phyloP scores from a whole-genome alignment of 2,888 invertebrate genomes.

The Platerodrilus igneus region DNA sequence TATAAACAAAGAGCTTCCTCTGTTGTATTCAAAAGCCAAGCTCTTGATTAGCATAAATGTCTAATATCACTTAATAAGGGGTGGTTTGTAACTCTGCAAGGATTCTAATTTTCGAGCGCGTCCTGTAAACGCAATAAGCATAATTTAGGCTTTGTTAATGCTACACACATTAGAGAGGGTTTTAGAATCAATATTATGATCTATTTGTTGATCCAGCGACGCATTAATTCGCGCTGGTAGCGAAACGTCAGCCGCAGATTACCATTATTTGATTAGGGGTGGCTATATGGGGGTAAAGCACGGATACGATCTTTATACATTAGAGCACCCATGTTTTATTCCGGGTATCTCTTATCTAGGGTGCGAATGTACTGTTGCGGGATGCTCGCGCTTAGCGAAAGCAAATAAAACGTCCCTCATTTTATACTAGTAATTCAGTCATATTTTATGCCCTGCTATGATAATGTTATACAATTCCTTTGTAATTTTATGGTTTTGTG shows the following conservation, averaged over 20 bases:
- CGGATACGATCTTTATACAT: conserved; percentile 29
- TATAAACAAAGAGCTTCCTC: too few species aligned
- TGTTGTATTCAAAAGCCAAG: too few species aligned
- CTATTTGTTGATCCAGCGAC: conserved; percentile 23
- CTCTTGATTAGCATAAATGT: background rate
- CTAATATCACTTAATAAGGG: background rate
- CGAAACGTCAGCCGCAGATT: conserved; percentile 28
- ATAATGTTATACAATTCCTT: conserved; percentile 26
- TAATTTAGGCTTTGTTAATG: conserved; percentile 8
- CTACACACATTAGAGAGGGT: conserved; percentile 17
- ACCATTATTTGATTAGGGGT: conserved; percentile 30
- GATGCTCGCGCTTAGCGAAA: conserved; percentile 18
- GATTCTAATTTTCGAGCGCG: too few species aligned
- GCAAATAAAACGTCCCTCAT: conserved; percentile 23
- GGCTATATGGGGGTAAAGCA: conserved; percentile 20
- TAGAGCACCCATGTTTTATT: conserved; percentile 26
- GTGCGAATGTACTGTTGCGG: conserved; percentile 25
- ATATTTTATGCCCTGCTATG: conserved; percentile 23
- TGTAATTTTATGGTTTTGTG: conserved; percentile 24
- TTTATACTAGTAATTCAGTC: conserved; percentile 27
- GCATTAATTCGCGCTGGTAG: conserved; percentile 24
- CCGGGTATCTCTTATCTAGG: conserved; percentile 23
- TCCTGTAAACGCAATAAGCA: too few species aligned
- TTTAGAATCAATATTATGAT: conserved; percentile 23
- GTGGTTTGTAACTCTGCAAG: too few species aligned